These are phyloP conservation scores for Harpagifer antarcticus DNA, from an alignment of 2,797 vertebrate genomes.

Conservation along the genomic window DNA sequence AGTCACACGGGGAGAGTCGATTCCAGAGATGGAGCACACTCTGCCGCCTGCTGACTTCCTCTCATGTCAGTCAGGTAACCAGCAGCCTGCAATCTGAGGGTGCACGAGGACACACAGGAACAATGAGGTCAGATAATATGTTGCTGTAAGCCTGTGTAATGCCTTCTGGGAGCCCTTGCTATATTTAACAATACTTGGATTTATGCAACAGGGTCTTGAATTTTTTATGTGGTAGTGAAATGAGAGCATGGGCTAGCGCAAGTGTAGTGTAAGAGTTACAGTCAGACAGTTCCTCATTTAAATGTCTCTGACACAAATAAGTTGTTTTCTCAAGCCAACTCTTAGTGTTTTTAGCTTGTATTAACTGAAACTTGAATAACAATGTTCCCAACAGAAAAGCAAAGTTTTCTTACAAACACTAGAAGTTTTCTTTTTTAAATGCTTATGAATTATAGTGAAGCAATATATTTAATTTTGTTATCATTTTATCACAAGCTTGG, in stretches of 20 bases:
- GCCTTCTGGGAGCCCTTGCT: slow-evolving; percentile 14
- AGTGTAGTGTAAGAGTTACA: slow-evolving; percentile 19
- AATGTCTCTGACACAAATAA: slow-evolving; percentile 4
- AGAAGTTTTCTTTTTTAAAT: no score
- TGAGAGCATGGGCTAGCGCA: slow-evolving; percentile 14
- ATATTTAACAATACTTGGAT: slow-evolving; percentile 23
- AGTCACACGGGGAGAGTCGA: slow-evolving; percentile 56
- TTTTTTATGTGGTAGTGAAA: slow-evolving; percentile 36
- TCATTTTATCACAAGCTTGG: no score
- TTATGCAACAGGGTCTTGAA: slow-evolving; percentile 15
- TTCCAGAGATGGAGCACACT: slow-evolving; percentile 53
- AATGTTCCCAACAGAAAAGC: neutral
- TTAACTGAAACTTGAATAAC: neutral
- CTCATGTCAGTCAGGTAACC: slow-evolving; percentile 27
- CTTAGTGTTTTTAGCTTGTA: neutral
- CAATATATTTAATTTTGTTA: no score
- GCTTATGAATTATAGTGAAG: no score
- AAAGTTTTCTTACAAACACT: no score
- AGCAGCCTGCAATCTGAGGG: slow-evolving; percentile 33
- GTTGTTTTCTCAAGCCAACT: neutral
- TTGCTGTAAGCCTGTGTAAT: slow-evolving; percentile 29
- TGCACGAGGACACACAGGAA: slow-evolving; percentile 30
- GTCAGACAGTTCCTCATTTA: neutral
- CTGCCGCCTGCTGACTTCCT: slow-evolving; percentile 41
- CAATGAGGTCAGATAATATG: slow-evolving; percentile 33